A percentile compares a stretch with the other conserved stretches of the same genome.
These are phyloP conservation scores for Phenacoccus solenopsis DNA, from an alignment of 1,140 invertebrate species.

Conservation along the genomic window DNA sequence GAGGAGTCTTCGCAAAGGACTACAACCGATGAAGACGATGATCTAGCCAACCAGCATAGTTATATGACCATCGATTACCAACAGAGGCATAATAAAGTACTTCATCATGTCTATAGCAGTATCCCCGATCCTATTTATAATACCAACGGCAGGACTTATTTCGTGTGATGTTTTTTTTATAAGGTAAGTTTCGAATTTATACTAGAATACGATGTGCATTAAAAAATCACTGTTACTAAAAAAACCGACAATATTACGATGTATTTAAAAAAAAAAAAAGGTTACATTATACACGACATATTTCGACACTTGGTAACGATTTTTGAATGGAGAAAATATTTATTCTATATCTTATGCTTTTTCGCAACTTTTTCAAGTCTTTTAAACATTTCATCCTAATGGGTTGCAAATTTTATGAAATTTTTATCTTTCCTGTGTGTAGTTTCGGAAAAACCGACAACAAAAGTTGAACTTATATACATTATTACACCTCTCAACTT, in stretches of 20 bases:
- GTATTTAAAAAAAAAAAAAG: neutral
- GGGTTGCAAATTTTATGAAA: neutral
- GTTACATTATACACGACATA: too few species aligned
- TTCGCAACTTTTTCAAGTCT: neutral
- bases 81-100: conserved; percentile 31
- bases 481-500: neutral
- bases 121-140: conserved; percentile 38
- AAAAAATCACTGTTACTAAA: too few species aligned
- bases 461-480: too few species aligned
- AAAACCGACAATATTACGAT: neutral
- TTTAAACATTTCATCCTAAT: neutral
- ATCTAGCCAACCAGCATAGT: conserved; percentile 39
- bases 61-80: conserved; percentile 31
- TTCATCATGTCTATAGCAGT: conserved; percentile 41
- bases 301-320: too few species aligned
- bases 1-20: conserved; percentile 45
- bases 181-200: neutral
- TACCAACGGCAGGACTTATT: conserved; percentile 29
- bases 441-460: neutral
- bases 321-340: too few species aligned
- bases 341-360: neutral
- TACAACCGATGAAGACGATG: conserved; percentile 41
- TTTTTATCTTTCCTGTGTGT: conserved; percentile 1
- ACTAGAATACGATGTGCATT: too few species aligned
- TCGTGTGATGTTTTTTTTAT: conserved; percentile 23